Evolutionary conservation across 2,888 invertebrate genomes (phyloP), one percentile per base, ranked within the genome.

Genomic region (Syritta pipiens): DNA sequence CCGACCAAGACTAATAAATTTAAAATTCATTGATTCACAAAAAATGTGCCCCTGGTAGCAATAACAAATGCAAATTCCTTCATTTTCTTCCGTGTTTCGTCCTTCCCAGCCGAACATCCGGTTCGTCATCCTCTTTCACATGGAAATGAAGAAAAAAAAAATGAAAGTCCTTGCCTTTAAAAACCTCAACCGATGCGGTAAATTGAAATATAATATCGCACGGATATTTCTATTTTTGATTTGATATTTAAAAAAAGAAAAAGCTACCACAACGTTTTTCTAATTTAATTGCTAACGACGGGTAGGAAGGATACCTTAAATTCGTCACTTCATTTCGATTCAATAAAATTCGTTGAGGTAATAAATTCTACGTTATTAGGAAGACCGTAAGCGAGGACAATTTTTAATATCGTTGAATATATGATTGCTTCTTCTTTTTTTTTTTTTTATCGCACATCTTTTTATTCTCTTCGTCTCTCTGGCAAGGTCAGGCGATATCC

Each of bases 121-220:
- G 32, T 32, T 32, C 35, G 20, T 19, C 32, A 51, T 51, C n/a
- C 17, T 4, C 1, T 17, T 30, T 49, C 30, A 19, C 5, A 10
- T 30, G 49, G 1, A 49, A 49, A 19, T 49, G 17, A n/a, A 49
- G 30, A 7, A 35, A 10, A 35, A 35, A 28, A 14, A 28, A 28
- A 42, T 4, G 4, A 4, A 3, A 0, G 3, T n/a, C 49, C 10
- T 12, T 12, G 19, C 1, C 1, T 10, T 4, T 4, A 10, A 4
- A 20, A 22, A 35, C n/a, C n/a, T 32, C 32, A 32, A 30, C 20
- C 12, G 51, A 22, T 28, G 48, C 48, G 17, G 26, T 12, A 32
- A 51, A 51, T 35, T 51, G 35, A n/a, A 22, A 51, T 51, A 51
- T 51, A 32, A 51, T 20, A 51, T 5, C n/a, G n/a, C n/a, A n/a